Conservation (phyloP, 2,113 vertebrate genomes). For the Chaetura pelagica region DNA sequence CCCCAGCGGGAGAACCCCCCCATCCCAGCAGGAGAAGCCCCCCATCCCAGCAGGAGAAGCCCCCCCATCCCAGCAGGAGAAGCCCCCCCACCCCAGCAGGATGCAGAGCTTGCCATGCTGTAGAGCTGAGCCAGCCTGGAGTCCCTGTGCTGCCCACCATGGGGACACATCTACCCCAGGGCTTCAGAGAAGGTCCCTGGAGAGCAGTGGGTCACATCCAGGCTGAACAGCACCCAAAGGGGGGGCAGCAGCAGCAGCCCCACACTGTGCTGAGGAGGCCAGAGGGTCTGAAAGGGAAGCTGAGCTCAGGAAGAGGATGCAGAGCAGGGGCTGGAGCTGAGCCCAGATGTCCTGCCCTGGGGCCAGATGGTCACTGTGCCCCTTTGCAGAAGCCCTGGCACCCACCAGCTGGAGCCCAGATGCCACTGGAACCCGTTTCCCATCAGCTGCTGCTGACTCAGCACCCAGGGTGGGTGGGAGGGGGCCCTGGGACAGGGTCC, state of each 20-base stretch:
- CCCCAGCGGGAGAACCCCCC: too few relatives aligned
- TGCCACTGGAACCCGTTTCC: not conserved
- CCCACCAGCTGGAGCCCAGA: not conserved
- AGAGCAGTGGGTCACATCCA: not conserved
- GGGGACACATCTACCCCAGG: accelerated
- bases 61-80: not conserved
- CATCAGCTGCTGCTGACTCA: not conserved
- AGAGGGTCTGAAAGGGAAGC: not conserved
- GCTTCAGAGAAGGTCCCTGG: not conserved
- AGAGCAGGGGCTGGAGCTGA: not conserved
- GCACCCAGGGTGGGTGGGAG: not conserved
- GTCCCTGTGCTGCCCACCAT: too few relatives aligned
- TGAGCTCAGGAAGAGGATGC: not conserved
- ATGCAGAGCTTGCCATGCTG: accelerated
- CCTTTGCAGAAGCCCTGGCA: not conserved
- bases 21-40: not conserved
- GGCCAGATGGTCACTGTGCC: too few relatives aligned
- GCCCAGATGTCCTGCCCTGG: not conserved
- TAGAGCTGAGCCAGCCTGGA: not conserved
- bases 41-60: too few relatives aligned
- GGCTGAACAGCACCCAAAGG: not conserved
- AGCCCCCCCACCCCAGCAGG: too few relatives aligned
- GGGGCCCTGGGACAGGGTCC: accelerated
- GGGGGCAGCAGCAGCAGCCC: accelerated
- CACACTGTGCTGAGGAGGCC: accelerated